Base-by-base conservation (phyloP, 64 coral and sea anemone genomes). In the Dendronephthya gigantea region DNA sequence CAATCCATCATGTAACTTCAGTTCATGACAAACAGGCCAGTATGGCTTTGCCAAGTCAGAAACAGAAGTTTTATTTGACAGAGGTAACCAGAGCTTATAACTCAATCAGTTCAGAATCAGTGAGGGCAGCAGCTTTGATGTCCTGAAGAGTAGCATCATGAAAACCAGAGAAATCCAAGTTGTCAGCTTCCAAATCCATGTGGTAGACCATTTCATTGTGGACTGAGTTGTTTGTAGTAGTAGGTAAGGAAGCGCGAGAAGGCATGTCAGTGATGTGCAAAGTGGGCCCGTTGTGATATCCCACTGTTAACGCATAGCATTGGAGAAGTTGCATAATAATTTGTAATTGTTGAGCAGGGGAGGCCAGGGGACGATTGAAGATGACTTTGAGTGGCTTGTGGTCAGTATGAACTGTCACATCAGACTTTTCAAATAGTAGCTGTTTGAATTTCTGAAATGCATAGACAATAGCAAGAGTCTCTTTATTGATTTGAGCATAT, bases 371-470 rank as follows among this genome's bases (percentile, higher is more conserved):
- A 29, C 59, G 40, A 59, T 91, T 91, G 81, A 87, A 91, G 50
- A 91, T 91, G 14, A 81, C 83, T 69, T 86, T 85, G 47, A 86
- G 85, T 45, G 83, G 47, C 82, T 82, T 85, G 32, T 91, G 90
- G 45, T 91, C 85, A 50, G 49, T 86, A 55, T 91, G 90, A 1
- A 91, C 48, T 86, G 50, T 86, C 19, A 86, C 49, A 33, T 82
- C 68, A 43, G 39, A 39, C n/a, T 85, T 84, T n/a, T 68, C 43
- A 36, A 84, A 90, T 56, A 66, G 83, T 35, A 90, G 89, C 45
- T 85, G 84, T 40, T 90, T 49, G 59, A 90, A 90, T 55, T 91
- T 91, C 51, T 68, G 81, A 47, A 91, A 87, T n/a, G 85, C 90
- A 34, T 91, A 55, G 14, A 87, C 90, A 70, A 91, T 91, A 16